phyloP scores from a whole-genome alignment of 1,140 invertebrate species.

The Hylaeus anthracinus region DNA sequence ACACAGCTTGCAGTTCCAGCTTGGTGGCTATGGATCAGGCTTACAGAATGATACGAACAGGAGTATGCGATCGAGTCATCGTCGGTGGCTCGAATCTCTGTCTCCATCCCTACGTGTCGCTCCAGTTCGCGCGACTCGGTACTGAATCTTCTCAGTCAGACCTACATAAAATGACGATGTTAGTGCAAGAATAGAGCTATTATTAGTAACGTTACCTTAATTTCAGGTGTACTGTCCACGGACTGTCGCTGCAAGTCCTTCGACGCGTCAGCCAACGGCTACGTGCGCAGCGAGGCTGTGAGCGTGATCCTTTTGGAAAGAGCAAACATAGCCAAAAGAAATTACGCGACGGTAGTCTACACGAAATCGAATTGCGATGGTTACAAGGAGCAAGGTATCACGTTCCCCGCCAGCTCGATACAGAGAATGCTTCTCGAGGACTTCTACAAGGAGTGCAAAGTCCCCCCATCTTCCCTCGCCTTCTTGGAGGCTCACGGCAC shows the following conservation, averaged over 20 bases:
- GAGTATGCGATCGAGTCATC: slow-evolving; percentile 92
- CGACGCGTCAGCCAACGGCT: slow-evolving; percentile 90
- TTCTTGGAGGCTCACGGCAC: slow-evolving; percentile 97
- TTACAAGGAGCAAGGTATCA: slow-evolving; percentile 94
- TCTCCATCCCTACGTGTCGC: slow-evolving; percentile 91
- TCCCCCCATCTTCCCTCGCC: slow-evolving; percentile 86
- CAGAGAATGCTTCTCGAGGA: slow-evolving; percentile 90
- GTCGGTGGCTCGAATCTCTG: slow-evolving; percentile 92
- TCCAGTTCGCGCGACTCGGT: slow-evolving; percentile 87
- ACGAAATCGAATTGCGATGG: slow-evolving; percentile 89
- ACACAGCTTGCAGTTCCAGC: slow-evolving; percentile 95
- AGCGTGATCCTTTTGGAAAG: slow-evolving; percentile 91
- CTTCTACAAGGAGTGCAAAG: slow-evolving; percentile 92
- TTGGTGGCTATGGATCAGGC: slow-evolving; percentile 92
- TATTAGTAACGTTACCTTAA: not conserved
- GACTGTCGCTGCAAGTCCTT: slow-evolving; percentile 95
- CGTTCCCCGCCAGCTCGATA: slow-evolving; percentile 92
- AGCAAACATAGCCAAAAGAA: slow-evolving; percentile 87
- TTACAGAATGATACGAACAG: slow-evolving; percentile 87
- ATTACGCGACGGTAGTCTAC: slow-evolving; percentile 87
- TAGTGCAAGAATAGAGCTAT: too few relatives aligned
- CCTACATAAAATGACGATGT: too few relatives aligned
- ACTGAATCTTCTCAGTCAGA: not conserved
- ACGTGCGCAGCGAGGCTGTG: slow-evolving; percentile 89
- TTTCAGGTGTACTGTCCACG: slow-evolving; percentile 88